Evolutionary conservation across 1,140 invertebrate species (phyloP), one percentile per base, ranked within the genome.

Genomic region (Oedothorax gibbosus): DNA sequence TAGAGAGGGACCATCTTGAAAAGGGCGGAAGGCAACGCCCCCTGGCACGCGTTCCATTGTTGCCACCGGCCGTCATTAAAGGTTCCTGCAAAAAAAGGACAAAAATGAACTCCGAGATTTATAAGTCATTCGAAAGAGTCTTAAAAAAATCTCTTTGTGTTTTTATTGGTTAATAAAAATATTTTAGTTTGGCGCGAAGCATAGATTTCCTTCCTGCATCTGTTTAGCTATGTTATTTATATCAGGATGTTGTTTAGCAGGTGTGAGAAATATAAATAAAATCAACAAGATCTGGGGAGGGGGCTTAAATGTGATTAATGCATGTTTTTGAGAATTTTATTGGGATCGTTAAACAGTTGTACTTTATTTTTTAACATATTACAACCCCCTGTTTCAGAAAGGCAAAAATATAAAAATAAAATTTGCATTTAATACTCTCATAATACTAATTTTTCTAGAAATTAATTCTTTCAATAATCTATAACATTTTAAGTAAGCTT

Each of bases 51-150:
- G 80, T 51, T 15, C n/a, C 73, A 71, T 82, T 73, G 80, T 82
- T 82, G 68, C 69, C 80, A 73, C 49, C 80, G 60, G 80, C 51
- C 56, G 56, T 82, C 69, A 57, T 82, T 72, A 82, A 82, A 82
- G 56, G 60, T 73, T 57, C 12, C 54, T 72, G 57, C 49, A 82
- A 82, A 78, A 78, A 78, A 72, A 53, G 21, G 79, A 57, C 68
- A 72, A 73, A 82, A 82, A 82, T 82, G 80, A 72, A 82, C 80
- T 57, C 57, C 60, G 54, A 82, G 69, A 73, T 82, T 82, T 81
- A 81, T 73, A 73, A 73, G 80, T 82, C 80, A 82, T 81, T 82
- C 80, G 73, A 60, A 9, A 18, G 15, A 51, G 69, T 64, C 68
- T 82, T 82, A 73, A 82, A 79, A 50, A 68, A 77, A 50, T 64